Base-by-base conservation (phyloP, 2,888 invertebrate species). In the Drosophila subsilvestris region DNA sequence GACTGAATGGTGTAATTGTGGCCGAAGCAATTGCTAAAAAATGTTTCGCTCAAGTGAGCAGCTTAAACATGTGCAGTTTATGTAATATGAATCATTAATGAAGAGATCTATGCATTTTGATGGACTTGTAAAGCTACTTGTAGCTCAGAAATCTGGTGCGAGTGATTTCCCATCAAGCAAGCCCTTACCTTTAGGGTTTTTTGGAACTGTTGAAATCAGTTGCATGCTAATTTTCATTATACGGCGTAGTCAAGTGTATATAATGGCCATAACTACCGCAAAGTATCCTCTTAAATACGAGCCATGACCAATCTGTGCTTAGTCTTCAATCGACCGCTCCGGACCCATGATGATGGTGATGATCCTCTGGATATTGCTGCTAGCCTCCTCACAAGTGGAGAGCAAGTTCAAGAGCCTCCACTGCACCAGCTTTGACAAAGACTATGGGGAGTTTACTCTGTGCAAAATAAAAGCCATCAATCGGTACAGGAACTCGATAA, bases 321-420 rank as follows among this genome's bases (percentile, higher is more conserved):
- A 37, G 37, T 37, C n/a, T 37, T 37, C 14, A 37, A 37, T 2
- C 14, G n/a, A n/a, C 2, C 14, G 2, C 12, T 20, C 14, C 43
- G 47, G 9, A 69, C 29, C 12, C 54, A 69, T 69, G 69, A 18
- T 44, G 18, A 43, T 44, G 20, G 32, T 42, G 27, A 9, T 22
- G 29, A 25, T 37, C 20, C 43, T 49, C 22, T 60, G 53, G 12
- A 37, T 69, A 0, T 18, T 69, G 6, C 18, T 69, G 10, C 14
- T 69, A 2, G 49, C 49, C 14, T 27, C 69, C 2, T n/a, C 49
- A 37, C 48, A 60, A 9, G 60, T 54, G 49, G 69, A 69, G 44
- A 12, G 70, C 32, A 69, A 69, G 27, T 69, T 69, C 44, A 69
- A 69, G 29, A 69, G 69, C 49, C 69, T 69, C 7, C 69, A 69